phyloP scores from a whole-genome alignment of 2,888 invertebrate genomes.

The Drosophila nigritarsus region DNA sequence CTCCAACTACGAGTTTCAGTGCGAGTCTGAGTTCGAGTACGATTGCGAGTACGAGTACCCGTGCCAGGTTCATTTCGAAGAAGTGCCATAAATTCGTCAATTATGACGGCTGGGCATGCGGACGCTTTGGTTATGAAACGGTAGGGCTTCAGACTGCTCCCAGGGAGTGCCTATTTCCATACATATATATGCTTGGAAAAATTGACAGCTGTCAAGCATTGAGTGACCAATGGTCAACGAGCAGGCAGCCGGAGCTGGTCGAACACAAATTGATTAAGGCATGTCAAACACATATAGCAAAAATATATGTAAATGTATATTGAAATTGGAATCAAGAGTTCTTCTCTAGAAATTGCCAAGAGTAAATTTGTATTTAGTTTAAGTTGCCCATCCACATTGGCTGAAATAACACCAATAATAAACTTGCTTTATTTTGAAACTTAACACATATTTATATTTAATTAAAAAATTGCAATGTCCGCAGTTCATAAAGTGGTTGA shows the following conservation, averaged over 20 bases:
- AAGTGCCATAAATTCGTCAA: constrained; percentile 79
- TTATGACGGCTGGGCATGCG: constrained; percentile 73
- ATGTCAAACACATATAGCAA: too few relatives aligned
- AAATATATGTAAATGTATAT: not conserved
- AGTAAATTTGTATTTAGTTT: not conserved
- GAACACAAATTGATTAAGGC: constrained; percentile 5
- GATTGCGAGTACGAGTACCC: constrained; percentile 11
- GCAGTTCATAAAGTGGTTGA: too few relatives aligned
- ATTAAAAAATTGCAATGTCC: too few relatives aligned
- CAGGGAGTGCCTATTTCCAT: constrained; percentile 25
- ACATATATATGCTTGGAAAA: constrained; percentile 9
- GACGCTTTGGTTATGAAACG: constrained; percentile 45
- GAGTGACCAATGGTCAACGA: constrained; percentile 23
- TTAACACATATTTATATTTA: too few relatives aligned
- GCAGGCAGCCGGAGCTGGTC: not conserved
- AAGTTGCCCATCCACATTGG: not conserved
- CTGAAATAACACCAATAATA: not conserved
- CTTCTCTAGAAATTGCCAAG: too few relatives aligned
- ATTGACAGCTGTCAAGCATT: constrained; percentile 70
- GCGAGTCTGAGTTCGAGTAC: constrained; percentile 5
- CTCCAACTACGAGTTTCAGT: constrained; percentile 13
- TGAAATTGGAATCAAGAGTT: not conserved
- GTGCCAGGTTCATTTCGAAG: constrained; percentile 56
- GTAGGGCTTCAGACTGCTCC: constrained; percentile 1
- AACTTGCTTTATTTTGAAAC: too few relatives aligned